Evolutionary conservation across 2,113 vertebrate species (phyloP), one percentile per base, ranked within the genome.

Genomic region (Pogona vitticeps): DNA sequence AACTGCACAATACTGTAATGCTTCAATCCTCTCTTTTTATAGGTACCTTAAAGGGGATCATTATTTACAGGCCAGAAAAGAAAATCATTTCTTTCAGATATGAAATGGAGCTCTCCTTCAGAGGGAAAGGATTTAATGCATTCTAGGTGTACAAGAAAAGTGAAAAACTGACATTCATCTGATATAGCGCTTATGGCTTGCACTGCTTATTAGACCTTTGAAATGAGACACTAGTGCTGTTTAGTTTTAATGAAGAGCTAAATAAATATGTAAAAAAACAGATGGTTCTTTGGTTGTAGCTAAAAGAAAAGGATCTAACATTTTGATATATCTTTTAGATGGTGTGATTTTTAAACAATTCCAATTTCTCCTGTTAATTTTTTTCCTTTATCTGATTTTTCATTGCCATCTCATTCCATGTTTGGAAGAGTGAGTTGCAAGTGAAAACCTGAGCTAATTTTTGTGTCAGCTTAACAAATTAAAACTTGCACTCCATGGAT

Each of bases 101-200:
- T 40, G 33, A 83, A 92, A 94, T 91, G 78, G 91, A 80, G 82
- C 90, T 85, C 82, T 40, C 21, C 56, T 92, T 95, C 52, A 38
- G 40, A 89, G 88, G 75, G 93, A 95, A 94, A 94, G 89, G 94
- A 84, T 78, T 87, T 95, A 93, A 94, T 95, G 86, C 68, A 88
- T 95, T 92, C 89, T 91, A 94, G 92, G 91, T 94, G 91, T 88
- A 87, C 90, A 92, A 92, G 92, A 91, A 91, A 94, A 95, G 94
- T 94, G 76, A 84, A 28, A 96, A 95, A 92, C 0, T 0, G 77
- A 70, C 88, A 73, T 82, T 93, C 82, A 83, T 92, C 88, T 88
- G 81, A 92, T 86, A 61, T 80, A 92, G 84, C 80, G 82, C 59
- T 93, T 89, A 79, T 91, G 91, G 89, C 88, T 93, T 94, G 89